Evolutionary conservation across 2,888 invertebrate genomes (phyloP).

Genomic region (Quadroppia sp.): DNA sequence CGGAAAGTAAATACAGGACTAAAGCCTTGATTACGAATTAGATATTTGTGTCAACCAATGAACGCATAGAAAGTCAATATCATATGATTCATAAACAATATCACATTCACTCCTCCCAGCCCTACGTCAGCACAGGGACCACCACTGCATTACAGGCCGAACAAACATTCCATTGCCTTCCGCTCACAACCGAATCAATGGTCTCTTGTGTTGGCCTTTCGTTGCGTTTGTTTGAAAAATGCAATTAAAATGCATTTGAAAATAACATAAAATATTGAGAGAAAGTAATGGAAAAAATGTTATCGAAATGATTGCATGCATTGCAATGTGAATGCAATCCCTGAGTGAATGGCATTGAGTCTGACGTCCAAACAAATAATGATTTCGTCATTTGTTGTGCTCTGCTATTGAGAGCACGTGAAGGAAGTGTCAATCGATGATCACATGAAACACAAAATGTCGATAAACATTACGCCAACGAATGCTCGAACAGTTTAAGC

Average conservation of each 20-base stretch:
- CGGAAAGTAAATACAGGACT: too few species aligned
- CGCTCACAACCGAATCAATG: too few species aligned
- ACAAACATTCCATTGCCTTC: too few species aligned
- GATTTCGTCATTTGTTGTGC: slow-evolving; percentile 32
- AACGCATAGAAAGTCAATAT: neutral
- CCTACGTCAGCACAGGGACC: slow-evolving; percentile 12
- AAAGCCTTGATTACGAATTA: neutral
- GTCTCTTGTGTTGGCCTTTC: too few species aligned
- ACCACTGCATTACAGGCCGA: too few species aligned
- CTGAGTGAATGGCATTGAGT: neutral
- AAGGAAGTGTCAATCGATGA: neutral
- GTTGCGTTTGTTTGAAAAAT: too few species aligned
- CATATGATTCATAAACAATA: neutral
- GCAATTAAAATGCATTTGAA: too few species aligned
- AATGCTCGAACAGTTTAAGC: neutral
- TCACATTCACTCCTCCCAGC: neutral
- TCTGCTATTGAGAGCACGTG: neutral
- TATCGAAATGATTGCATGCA: too few species aligned
- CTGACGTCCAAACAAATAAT: neutral
- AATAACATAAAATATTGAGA: too few species aligned
- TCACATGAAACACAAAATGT: neutral
- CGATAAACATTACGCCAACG: neutral
- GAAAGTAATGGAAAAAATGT: too few species aligned
- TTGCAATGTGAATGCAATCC: neutral
- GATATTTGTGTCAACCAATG: neutral